Conservation (phyloP, 2,888 invertebrate species). For the Rhagium mordax region DNA sequence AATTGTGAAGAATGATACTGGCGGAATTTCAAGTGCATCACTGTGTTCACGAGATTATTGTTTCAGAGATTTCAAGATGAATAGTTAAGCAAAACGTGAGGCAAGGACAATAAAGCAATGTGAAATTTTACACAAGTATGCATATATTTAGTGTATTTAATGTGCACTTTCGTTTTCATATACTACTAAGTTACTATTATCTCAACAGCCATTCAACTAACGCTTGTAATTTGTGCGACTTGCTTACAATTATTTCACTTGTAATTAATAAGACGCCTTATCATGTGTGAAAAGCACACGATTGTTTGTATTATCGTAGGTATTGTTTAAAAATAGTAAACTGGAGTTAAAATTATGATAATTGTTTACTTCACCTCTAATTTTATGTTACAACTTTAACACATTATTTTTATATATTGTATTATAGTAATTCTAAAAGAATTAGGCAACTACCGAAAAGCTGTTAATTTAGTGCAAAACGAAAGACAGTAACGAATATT, state of each 20-base stretch:
- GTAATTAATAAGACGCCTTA: conserved; percentile 19
- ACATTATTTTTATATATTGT: too few species aligned
- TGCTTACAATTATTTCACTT: conserved; percentile 15
- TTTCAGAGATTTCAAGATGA: too few species aligned
- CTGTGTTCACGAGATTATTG: too few species aligned
- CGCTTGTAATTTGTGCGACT: neutral
- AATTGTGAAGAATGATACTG: too few species aligned
- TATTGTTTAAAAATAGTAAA: conserved; percentile 10
- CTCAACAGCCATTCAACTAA: conserved; percentile 16
- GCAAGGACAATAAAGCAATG: conserved; percentile 4
- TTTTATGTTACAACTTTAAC: neutral
- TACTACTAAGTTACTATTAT: conserved; percentile 3
- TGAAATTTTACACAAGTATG: conserved; percentile 1
- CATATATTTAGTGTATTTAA: neutral
- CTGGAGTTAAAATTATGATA: neutral
- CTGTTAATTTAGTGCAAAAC: too few species aligned
- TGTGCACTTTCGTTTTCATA: conserved; percentile 16
- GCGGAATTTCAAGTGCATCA: too few species aligned
- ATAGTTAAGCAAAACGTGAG: neutral
- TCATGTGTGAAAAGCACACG: conserved; percentile 18
- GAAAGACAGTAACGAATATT: too few species aligned
- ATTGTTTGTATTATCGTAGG: conserved; percentile 23
- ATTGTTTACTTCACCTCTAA: neutral
- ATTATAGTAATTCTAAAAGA: too few species aligned
- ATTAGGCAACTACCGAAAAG: too few species aligned